These are phyloP conservation scores for Mobula birostris DNA, from an alignment of 2,113 vertebrate species.

Conservation along the genomic window DNA sequence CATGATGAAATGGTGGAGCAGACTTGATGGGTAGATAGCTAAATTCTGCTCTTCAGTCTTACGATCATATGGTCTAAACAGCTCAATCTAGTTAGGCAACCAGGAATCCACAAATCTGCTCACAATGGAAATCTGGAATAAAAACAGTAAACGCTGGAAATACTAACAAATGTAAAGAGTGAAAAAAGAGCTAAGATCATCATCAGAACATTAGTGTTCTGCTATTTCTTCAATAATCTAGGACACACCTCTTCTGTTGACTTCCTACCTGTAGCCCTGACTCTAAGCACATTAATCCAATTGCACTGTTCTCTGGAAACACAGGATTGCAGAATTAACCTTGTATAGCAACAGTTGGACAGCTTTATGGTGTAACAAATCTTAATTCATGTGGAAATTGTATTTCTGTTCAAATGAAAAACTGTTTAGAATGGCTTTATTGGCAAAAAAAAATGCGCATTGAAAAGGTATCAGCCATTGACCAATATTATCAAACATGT, in stretches of 20 bases:
- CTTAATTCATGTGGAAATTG: background rate
- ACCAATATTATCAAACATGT: background rate
- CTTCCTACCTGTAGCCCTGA: background rate
- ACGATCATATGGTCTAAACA: too few species aligned
- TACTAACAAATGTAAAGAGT: too few species aligned
- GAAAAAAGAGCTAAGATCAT: too few species aligned
- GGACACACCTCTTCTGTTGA: background rate
- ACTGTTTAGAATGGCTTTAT: background rate
- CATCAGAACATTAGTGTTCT: background rate
- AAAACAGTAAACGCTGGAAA: too few species aligned
- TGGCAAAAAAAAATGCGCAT: background rate
- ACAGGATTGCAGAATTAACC: background rate
- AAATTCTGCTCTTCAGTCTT: too few species aligned
- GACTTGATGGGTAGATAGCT: too few species aligned
- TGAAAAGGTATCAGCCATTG: background rate
- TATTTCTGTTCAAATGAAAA: background rate
- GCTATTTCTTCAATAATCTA: background rate
- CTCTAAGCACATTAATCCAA: background rate
- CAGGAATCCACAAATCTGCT: background rate
- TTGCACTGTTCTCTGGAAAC: background rate
- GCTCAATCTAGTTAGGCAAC: background rate
- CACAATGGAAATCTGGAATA: too few species aligned
- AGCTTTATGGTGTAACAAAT: background rate
- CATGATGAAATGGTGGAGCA: too few species aligned
- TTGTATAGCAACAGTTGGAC: background rate